phyloP scores from a whole-genome alignment of 2,888 invertebrate species.

The Leptopilina syphax region DNA sequence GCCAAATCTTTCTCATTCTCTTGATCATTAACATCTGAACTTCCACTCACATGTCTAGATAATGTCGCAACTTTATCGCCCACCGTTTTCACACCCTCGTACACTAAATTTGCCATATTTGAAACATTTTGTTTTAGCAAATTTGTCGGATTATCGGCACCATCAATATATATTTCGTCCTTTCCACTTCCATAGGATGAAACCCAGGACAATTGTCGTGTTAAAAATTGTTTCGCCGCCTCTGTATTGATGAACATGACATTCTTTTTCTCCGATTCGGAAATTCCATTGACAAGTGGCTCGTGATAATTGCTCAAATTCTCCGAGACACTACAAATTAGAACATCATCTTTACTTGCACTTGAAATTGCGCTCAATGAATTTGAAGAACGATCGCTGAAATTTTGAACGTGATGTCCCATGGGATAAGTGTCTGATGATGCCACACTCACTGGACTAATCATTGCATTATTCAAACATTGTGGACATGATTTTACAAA shows the following conservation, averaged over 20 bases:
- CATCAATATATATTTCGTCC: conserved; percentile 83
- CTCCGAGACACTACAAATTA: conserved; percentile 34
- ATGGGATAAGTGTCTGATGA: conserved; percentile 83
- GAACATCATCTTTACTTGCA: conserved; percentile 77
- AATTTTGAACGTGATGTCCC: conserved; percentile 80
- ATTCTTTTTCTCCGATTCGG: conserved; percentile 77
- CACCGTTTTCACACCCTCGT: conserved; percentile 86
- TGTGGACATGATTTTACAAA: conserved; percentile 84
- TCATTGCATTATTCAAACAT: conserved; percentile 74
- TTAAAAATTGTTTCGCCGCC: conserved; percentile 87
- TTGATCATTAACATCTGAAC: conserved; percentile 81
- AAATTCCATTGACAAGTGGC: conserved; percentile 44
- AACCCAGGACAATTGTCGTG: conserved; percentile 86
- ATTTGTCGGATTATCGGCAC: conserved; percentile 83
- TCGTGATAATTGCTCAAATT: conserved; percentile 64
- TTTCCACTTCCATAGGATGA: conserved; percentile 79
- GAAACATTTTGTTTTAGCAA: conserved; percentile 86
- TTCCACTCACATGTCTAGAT: conserved; percentile 86
- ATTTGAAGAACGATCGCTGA: conserved; percentile 79
- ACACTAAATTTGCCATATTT: conserved; percentile 85
- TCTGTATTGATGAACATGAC: conserved; percentile 88
- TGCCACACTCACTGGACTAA: conserved; percentile 77
- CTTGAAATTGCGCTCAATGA: conserved; percentile 78
- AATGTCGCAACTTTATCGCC: conserved; percentile 86
- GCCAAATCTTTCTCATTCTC: conserved; percentile 74